Base-by-base conservation (phyloP, 2,797 vertebrate species). In the Enteromius trimaculatus region DNA sequence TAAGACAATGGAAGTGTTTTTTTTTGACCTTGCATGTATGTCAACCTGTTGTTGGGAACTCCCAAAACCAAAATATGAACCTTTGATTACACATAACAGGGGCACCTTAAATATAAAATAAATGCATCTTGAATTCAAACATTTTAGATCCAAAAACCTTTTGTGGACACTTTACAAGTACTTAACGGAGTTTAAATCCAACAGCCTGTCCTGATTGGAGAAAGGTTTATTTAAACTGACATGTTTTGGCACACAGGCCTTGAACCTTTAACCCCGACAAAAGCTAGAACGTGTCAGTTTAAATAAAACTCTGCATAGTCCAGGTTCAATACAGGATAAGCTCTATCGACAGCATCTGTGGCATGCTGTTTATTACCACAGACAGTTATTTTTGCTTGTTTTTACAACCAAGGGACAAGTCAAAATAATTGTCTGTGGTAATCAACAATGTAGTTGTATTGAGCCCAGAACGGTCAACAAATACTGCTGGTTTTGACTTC, bases 191-290 rank as follows among this genome's bases (percentile, higher is more conserved):
- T 62, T 16, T 19, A 42, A 60, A 62, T 77, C 13, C n/a, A 44
- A 77, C 37, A 77, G 13, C 29, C 68, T 47, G 51, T n/a, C 3
- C 37, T 66, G 44, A 37, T 4, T 66, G n/a, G 60, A 55, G 34
- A 68, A 55, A 0, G 47, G 55, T 82, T 77, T 55, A 82, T 76
- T 76, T 21, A 42, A 76, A 66, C 47, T 11, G 47, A 82, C 34
- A 68, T 66, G 23, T 82, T 82, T 76, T 82, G 62, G 34, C 17
- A 29, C 44, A 66, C 31, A 68, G 47, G 16, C 5, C 44, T 82
- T 55, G 17, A 66, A 39, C 60, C 9, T 19, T 62, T 51, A 53
- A 71, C 39, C 68, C 80, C 4, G 42, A 21, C 51, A 14, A 74
- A 65, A 77, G 49, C 47, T 39, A 47, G 53, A 77, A 77, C 39